Base-by-base conservation (phyloP, 2,888 invertebrate genomes). In the Drosophila phalerata region DNA sequence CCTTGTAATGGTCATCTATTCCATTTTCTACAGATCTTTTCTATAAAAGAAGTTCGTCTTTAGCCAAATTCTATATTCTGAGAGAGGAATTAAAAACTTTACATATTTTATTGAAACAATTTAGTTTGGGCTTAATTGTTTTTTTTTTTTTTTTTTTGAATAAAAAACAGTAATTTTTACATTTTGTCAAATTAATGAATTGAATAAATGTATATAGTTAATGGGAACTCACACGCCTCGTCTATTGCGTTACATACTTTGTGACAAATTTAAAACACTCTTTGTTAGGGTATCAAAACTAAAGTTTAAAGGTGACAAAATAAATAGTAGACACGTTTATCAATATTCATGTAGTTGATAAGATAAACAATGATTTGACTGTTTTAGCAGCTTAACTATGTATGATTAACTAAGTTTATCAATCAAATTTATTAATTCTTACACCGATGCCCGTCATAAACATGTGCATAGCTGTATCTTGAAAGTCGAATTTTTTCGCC, bases 381-480 rank as follows among this genome's bases (percentile, higher is more conserved):
- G 45, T 51, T 52, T 37, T 49, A 53, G 8, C 6, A 38, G 48
- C 17, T 40, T 13, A 38, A 58, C n/a, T 38, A 30, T 22, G 17
- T 38, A 48, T n/a, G 4, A 13, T 43, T 5, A 1, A n/a, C 13
- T 28, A 6, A 28, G 2, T 13, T 32, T 22, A 32, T 28, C 19
- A 19, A n/a, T 17, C 0, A 25, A 5, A 30, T 11, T 11, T 19
- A 15, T 15, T 9, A 32, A 30, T 11, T 57, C 90, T 81, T 84
- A 92, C 92, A 48, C 92, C 92, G 19, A 81, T 85, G 5, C 88
- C 85, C 0, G 90, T 89, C 70, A 91, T 61, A 32, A 92, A 91
- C 76, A 91, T 91, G 69, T 92, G 92, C 84, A 90, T 81, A 11
- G 92, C 90, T 8, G 92, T 92, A 42, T 91, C 89, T 63, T 91